Evolutionary conservation across 2,888 invertebrate species (phyloP).

Genomic region (Tachina lurida): DNA sequence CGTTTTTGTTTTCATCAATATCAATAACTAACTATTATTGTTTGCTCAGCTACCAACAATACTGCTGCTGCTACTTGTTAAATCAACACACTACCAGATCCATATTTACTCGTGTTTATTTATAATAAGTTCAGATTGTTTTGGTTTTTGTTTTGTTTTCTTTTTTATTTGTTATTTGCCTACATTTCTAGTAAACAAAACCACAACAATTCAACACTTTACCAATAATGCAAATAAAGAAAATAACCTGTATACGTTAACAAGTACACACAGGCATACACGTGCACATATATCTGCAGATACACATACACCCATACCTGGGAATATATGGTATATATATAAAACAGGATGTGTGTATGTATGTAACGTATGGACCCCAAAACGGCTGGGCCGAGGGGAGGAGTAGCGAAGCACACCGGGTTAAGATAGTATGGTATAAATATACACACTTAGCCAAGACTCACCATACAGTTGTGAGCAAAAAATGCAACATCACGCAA

Average conservation of each 20-base stretch:
- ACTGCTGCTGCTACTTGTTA: conserved; percentile 8
- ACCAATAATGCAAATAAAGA: conserved; percentile 45
- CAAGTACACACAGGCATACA: not conserved
- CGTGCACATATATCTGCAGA: not conserved
- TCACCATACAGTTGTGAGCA: too few species aligned
- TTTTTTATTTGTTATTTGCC: conserved; percentile 63
- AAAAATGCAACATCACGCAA: too few species aligned
- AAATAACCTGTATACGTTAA: not conserved
- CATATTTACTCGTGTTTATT: not conserved
- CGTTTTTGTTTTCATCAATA: conserved; percentile 42
- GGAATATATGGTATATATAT: too few species aligned
- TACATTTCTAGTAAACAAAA: conserved; percentile 62
- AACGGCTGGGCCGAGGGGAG: too few species aligned
- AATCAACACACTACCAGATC: conserved; percentile 9
- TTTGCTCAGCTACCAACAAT: conserved; percentile 12
- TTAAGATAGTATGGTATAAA: too few species aligned
- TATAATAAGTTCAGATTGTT: conserved; percentile 17
- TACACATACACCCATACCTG: not conserved
- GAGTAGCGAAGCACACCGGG: too few species aligned
- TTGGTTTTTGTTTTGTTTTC: conserved; percentile 3
- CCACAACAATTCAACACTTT: conserved; percentile 67
- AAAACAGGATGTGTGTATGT: too few species aligned
- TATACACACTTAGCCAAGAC: too few species aligned
- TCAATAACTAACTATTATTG: conserved; percentile 30
- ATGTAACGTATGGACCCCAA: too few species aligned